Evolutionary conservation across 30 jellyfish, hydroid and myxozoan species (phyloP), one percentile per base, ranked within the genome.

Genomic region (Hydractinia echinata): DNA sequence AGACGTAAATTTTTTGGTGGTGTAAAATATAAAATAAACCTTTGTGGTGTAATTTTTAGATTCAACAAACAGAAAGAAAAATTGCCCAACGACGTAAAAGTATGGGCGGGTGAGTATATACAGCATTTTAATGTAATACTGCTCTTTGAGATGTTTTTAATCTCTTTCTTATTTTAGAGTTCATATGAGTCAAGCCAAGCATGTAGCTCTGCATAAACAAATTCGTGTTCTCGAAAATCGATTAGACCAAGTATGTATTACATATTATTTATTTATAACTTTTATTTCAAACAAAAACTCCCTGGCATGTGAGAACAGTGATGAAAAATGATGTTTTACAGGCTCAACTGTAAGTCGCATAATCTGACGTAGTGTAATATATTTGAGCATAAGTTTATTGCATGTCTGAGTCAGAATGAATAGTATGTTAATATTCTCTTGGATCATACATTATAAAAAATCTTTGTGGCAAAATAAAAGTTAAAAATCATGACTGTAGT

Each of bases 121-220:
- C 4, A 0, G 10, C 10, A 67, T 67, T 48, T 67, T 67, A 67
- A 13, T 67, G n/a, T 20, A 67, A 67, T 15, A 10, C 14, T 10
- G 3, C 21, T 13, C 1, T 67, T 21, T 10, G n/a, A 21, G 50
- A 11, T 21, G 11, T 13, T 67, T 67, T 67, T 20, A 67, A 11
- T 67, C 21, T 15, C 21, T 15, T 67, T 67, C 51, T 20, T 67
- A 13, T 73, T 54, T 11, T 39, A 93, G 99, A 66, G 92, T 83
- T 10, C 94, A 87, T 77, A 83, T 85, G 94, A 93, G 99, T 67
- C 96, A 87, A 81, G 95, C 99, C 55, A 93, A 87, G 72, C 96
- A 87, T 74, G 83, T 83, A 5, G 83, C 94, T 84, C 72, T 82
- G 14, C 96, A 93, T 39, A 93, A 93, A 67, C 99, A 93, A 74